phyloP scores from a whole-genome alignment of 2,797 vertebrate species.

The Diplodus sargus region DNA sequence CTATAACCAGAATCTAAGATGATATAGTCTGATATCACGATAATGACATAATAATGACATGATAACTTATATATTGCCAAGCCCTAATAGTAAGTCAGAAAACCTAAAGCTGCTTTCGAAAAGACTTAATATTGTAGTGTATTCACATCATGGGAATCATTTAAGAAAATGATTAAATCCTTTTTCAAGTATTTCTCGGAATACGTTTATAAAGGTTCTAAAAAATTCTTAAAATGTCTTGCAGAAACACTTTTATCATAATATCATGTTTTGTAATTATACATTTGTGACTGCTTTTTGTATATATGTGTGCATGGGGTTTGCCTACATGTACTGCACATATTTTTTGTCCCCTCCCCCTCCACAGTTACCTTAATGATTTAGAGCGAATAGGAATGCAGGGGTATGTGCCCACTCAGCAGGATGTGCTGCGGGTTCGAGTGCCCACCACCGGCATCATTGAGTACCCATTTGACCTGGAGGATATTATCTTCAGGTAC shows the following conservation, averaged over 20 bases:
- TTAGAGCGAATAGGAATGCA: conserved; percentile 80
- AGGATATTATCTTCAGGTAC: conserved; percentile 88
- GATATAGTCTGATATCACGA: too few relatives aligned
- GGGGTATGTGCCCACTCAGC: conserved; percentile 81
- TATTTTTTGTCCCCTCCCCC: conserved; percentile 70
- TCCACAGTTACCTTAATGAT: conserved; percentile 83
- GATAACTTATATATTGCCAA: too few relatives aligned
- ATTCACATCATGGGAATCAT: too few relatives aligned
- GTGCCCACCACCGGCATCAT: conserved; percentile 88
- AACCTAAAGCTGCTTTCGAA: too few relatives aligned
- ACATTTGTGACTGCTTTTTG: neutral
- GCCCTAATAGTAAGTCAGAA: too few relatives aligned
- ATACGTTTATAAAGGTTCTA: too few relatives aligned
- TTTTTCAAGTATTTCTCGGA: too few relatives aligned
- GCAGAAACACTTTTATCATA: neutral
- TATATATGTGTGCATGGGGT: conserved; percentile 18
- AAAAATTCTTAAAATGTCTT: too few relatives aligned
- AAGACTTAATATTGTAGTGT: too few relatives aligned
- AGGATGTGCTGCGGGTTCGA: conserved; percentile 86
- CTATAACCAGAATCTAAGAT: too few relatives aligned
- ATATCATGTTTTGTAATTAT: conserved; percentile 8
- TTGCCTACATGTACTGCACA: conserved; percentile 62
- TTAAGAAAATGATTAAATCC: too few relatives aligned
- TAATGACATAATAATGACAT: too few relatives aligned
- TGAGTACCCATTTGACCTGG: conserved; percentile 86